Percentiles rank a stretch among this genome's conserved stretches.
Evolutionary conservation across 2,888 invertebrate genomes (phyloP).

Genomic region (Acrobasis repandana): DNA sequence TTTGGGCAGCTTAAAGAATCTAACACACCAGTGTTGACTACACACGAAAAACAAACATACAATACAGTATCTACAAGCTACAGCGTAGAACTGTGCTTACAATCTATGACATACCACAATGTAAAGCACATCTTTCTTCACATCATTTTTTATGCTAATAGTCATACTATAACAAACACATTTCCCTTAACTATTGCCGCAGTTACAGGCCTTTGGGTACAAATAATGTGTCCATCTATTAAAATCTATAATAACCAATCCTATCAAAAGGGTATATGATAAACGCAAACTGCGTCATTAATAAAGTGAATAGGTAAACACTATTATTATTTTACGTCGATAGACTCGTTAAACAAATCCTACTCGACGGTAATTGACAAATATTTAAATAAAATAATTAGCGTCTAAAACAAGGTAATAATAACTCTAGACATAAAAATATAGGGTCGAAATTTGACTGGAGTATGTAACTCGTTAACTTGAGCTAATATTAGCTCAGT

Average conservation of each 20-base stretch:
- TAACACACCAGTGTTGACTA: too few species aligned
- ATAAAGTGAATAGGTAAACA: conserved; percentile 21
- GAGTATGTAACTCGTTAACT: conserved; percentile 62
- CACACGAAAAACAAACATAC: too few species aligned
- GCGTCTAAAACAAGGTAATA: conserved; percentile 31
- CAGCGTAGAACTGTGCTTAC: too few species aligned
- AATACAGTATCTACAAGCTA: too few species aligned
- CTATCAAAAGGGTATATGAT: not conserved
- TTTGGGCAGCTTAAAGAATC: too few species aligned
- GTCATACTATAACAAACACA: too few species aligned
- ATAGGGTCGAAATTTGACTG: conserved; percentile 33
- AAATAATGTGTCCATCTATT: not conserved
- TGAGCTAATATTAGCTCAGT: conserved; percentile 64
- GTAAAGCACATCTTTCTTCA: too few species aligned
- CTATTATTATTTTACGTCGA: conserved; percentile 20
- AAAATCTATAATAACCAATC: not conserved
- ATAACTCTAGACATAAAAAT: conserved; percentile 29
- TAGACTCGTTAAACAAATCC: conserved; percentile 44
- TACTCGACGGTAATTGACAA: conserved; percentile 59
- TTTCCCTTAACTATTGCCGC: too few species aligned
- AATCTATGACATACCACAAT: too few species aligned
- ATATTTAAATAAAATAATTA: conserved; percentile 68
- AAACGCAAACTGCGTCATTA: conserved; percentile 10
- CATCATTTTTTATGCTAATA: too few species aligned
- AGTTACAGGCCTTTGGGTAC: too few species aligned